Percentiles rank a stretch among this genome's conserved stretches.
These are phyloP conservation scores for Cotesia chilonis DNA, from an alignment of 1,140 invertebrate species.

Conservation along the genomic window DNA sequence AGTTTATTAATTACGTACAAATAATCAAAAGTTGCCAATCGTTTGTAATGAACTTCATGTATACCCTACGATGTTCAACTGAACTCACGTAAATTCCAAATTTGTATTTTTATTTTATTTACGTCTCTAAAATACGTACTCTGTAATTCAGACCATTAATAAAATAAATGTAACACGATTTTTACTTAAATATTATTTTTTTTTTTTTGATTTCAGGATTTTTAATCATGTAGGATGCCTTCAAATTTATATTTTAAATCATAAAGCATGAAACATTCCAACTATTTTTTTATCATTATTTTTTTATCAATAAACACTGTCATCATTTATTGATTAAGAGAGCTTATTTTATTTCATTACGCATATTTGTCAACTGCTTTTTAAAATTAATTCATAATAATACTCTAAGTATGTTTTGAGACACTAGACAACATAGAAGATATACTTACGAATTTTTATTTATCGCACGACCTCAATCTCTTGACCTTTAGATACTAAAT, in stretches of 20 bases:
- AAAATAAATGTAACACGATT: background rate
- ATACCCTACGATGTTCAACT: background rate
- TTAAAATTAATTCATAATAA: background rate
- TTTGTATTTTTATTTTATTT: too few relatives aligned
- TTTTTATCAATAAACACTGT: background rate
- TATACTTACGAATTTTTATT: slow-evolving; percentile 1
- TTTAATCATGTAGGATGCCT: background rate
- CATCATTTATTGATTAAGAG: too few relatives aligned
- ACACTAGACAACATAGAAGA: background rate
- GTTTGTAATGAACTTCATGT: slow-evolving; percentile 1
- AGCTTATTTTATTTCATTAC: too few relatives aligned
- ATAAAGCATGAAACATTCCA: background rate
- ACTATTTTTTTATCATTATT: background rate
- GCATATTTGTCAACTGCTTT: background rate
- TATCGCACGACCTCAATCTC: slow-evolving; percentile 21
- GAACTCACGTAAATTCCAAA: background rate
- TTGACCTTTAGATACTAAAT: slow-evolving; percentile 20
- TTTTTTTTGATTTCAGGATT: slow-evolving; percentile 1
- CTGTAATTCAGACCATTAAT: slow-evolving; percentile 25
- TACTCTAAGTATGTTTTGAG: background rate
- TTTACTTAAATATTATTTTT: background rate
- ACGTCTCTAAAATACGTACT: slow-evolving; percentile 14
- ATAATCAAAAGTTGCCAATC: too few relatives aligned
- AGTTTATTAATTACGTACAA: slow-evolving; percentile 5
- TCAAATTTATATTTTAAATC: background rate